These are phyloP conservation scores for Melanotaenia parkinsoni DNA, from an alignment of 2,797 vertebrate genomes.

Conservation along the genomic window DNA sequence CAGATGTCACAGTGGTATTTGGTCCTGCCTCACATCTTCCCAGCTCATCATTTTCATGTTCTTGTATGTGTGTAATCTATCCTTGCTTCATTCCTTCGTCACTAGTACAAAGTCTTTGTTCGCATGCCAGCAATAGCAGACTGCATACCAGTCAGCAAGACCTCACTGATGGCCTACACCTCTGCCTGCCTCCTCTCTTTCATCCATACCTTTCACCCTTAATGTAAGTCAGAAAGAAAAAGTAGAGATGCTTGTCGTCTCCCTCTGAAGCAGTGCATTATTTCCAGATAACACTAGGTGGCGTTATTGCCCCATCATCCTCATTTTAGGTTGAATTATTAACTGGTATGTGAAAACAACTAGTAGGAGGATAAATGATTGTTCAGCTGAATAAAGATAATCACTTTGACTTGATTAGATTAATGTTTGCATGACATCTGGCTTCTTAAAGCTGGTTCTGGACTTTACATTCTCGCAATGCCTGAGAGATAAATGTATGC, in stretches of 20 bases:
- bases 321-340: not conserved
- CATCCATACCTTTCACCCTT: slow-evolving; percentile 22
- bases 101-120: slow-evolving; percentile 27
- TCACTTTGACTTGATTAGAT: not conserved
- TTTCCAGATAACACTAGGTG: slow-evolving; percentile 59
- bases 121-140: slow-evolving; percentile 43
- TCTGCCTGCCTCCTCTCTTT: slow-evolving; percentile 19
- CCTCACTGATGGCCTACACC: slow-evolving; percentile 10
- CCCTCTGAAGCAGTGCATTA: slow-evolving; percentile 3
- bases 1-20: slow-evolving; percentile 26
- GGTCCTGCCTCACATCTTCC: slow-evolving; percentile 13
- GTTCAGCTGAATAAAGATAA: not conserved
- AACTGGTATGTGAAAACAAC: not conserved
- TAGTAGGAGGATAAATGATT: not conserved
- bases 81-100: slow-evolving; percentile 25
- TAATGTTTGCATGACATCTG: not conserved
- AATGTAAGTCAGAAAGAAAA: not conserved
- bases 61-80: slow-evolving; percentile 6
- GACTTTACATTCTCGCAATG: slow-evolving; percentile 37
- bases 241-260: not conserved
- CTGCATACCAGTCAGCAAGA: slow-evolving; percentile 36
- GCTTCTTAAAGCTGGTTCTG: not conserved
- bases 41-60: slow-evolving; percentile 23
- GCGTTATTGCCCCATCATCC: slow-evolving; percentile 22
- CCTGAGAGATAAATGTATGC: slow-evolving; percentile 20